Evolutionary conservation across 1,140 invertebrate genomes (phyloP).

Genomic region (Eumeta japonica): DNA sequence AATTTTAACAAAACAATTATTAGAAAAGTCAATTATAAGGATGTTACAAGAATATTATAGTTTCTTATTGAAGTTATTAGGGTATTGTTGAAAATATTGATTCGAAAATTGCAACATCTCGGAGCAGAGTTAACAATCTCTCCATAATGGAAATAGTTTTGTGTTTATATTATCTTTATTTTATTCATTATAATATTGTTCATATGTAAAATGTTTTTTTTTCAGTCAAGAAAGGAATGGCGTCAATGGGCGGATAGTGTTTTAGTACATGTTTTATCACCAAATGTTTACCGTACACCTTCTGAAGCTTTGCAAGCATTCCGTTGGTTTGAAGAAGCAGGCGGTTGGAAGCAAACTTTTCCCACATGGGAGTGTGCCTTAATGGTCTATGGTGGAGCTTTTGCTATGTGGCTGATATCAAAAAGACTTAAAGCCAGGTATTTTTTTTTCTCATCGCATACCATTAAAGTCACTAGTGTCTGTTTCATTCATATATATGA

Average conservation of each 20-base stretch:
- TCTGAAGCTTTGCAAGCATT: slow-evolving; percentile 87
- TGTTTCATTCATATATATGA: too few species aligned
- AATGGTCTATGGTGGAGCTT: slow-evolving; percentile 91
- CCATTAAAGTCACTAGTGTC: too few species aligned
- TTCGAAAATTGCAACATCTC: too few species aligned
- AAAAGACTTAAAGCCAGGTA: slow-evolving; percentile 85
- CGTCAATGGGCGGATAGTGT: slow-evolving; percentile 90
- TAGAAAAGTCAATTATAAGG: too few species aligned
- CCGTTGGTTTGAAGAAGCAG: slow-evolving; percentile 86
- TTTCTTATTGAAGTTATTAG: too few species aligned
- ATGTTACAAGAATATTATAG: too few species aligned
- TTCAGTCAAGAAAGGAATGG: slow-evolving; percentile 88
- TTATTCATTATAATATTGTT: too few species aligned
- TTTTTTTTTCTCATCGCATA: too few species aligned
- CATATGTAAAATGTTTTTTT: slow-evolving; percentile 16
- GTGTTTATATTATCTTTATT: slow-evolving; percentile 7
- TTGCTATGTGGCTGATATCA: slow-evolving; percentile 91
- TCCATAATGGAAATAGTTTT: slow-evolving; percentile 2
- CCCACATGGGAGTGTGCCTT: slow-evolving; percentile 78
- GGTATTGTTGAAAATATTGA: too few species aligned
- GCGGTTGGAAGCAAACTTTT: slow-evolving; percentile 91
- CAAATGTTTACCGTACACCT: slow-evolving; percentile 91
- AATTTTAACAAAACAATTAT: too few species aligned
- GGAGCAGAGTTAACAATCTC: too few species aligned
- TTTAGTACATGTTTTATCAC: slow-evolving; percentile 90